Evolutionary conservation across 2,888 invertebrate genomes (phyloP).

Genomic region (Dendrolimus pini): DNA sequence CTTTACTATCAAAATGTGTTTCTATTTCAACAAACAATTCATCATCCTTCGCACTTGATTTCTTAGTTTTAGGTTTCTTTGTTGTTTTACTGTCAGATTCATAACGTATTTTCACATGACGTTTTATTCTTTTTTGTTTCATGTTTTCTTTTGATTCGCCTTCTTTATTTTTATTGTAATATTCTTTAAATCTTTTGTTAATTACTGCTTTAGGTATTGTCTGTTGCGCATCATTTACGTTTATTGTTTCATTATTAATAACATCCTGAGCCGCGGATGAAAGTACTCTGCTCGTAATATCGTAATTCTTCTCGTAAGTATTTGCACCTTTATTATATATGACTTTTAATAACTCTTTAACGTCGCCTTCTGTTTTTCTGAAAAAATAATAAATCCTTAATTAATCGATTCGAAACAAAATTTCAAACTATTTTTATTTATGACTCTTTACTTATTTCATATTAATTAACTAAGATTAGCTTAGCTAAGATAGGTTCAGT

Average conservation of each 20-base stretch:
- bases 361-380: conserved; percentile 33
- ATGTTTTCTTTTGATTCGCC: conserved; percentile 9
- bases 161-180: conserved; percentile 15
- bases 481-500: too few relatives aligned
- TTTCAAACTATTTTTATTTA: too few relatives aligned
- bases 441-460: too few relatives aligned
- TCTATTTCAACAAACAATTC: conserved; percentile 64
- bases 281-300: too few relatives aligned
- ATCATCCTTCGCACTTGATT: conserved; percentile 31
- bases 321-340: conserved; percentile 31
- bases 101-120: conserved; percentile 44
- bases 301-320: too few relatives aligned
- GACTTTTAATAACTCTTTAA: conserved; percentile 44
- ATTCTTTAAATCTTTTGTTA: conserved; percentile 31
- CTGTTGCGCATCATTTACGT: too few relatives aligned
- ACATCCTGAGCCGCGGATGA: too few relatives aligned
- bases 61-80: conserved; percentile 22
- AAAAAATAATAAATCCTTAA: conserved; percentile 12
- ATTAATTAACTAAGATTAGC: too few relatives aligned
- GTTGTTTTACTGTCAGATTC: conserved; percentile 10
- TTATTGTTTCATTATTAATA: too few relatives aligned
- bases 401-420: too few relatives aligned
- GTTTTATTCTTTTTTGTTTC: conserved; percentile 37
- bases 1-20: conserved; percentile 61
- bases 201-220: conserved; percentile 5